Evolutionary conservation across 2,113 vertebrate genomes (phyloP), one percentile per base, ranked within the genome.

Genomic region (Centropus bengalensis): DNA sequence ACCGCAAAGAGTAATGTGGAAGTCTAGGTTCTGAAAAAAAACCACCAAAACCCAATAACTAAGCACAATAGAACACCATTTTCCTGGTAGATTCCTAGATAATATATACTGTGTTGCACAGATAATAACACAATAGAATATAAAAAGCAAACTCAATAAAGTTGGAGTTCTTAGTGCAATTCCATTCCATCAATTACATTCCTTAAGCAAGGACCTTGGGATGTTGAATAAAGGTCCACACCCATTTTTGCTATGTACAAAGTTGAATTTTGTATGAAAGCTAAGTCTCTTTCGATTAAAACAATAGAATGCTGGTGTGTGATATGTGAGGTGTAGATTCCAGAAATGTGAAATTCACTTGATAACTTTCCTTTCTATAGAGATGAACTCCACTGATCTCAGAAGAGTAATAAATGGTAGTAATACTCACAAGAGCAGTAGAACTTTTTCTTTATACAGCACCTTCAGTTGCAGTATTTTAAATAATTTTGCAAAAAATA

Each of bases 401-500:
- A 83, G 21, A 26, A 67, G 21, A 81, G 17, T 75, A 56, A 81
- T 56, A 91, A 78, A 86, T 78, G 36, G 12, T 44, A 64, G 16
- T 47, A 88, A 86, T 81, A 40, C 52, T 56, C 51, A 71, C n/a
- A 89, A 87, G 19, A 69, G 51, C 44, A 75, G 32, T 30, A 60
- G 45, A 62, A 38, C 10, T 84, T 79, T 51, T 8, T 66, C 38
- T 26, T 80, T 89, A 44, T 55, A 21, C 15, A 70, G 33, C 33
- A 52, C 26, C 26, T 86, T 85, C 49, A 67, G 10, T 60, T 89
- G 67, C 47, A 78, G 14, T 38, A 81, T 86, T 93, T 94, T 55
- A 89, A 74, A 78, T 80, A 6, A 56, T 82, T 89, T 95, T 86
- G 36, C 32, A 74, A 44, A 91, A 91, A 82, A 76, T 51, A 75